Evolutionary conservation across 2,113 vertebrate genomes (phyloP), one percentile per base, ranked within the genome.

Genomic region (Agapornis roseicollis): DNA sequence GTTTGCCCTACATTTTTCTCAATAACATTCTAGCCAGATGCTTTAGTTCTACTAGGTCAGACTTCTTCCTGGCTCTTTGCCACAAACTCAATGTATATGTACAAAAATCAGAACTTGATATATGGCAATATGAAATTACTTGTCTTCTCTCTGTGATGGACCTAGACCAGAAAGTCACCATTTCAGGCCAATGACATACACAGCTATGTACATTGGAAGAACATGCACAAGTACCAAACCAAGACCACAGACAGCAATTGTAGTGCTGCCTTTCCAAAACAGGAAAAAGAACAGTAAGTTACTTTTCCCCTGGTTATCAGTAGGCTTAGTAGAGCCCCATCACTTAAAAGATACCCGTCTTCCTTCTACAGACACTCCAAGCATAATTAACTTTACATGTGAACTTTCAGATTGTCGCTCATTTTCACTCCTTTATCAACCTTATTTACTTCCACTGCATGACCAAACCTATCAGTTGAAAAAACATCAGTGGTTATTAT

Each of bases 1-100:
- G 89, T 89, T 93, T 93, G 50, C 20, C 3, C 87, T 73, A 68
- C 35, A 33, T 96, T 89, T 95, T 88, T 80, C 77, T 94, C 89
- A 86, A 70, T 80, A 87, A 91, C 9, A 2, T 83, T 85, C 65
- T 20, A 88, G 65, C 55, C 89, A 96, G 89, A 71, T 90, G 83
- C 91, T 96, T 85, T 77, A 55, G 66, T 63, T 80, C 61, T 66
- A 44, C 53, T 16, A 68, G 70, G 60, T 88, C 71, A 96, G 72
- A 14, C 64, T 41, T 92, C 39, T 84, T 73, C 33, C 81, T 74
- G 90, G 71, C 91, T 93, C 49, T 50, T 63, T 47, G 58, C 66
- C 88, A 79, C 22, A 9, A 13, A 52, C 15, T 37, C 35, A 58
- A 66, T 0, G 0, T 9, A 22, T 2, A 52, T 1, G 7, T 29